A percentile compares a stretch with the other conserved stretches of the same genome.
phyloP scores from a whole-genome alignment of 2,888 invertebrate species.

The Drosophila austrosaltans region DNA sequence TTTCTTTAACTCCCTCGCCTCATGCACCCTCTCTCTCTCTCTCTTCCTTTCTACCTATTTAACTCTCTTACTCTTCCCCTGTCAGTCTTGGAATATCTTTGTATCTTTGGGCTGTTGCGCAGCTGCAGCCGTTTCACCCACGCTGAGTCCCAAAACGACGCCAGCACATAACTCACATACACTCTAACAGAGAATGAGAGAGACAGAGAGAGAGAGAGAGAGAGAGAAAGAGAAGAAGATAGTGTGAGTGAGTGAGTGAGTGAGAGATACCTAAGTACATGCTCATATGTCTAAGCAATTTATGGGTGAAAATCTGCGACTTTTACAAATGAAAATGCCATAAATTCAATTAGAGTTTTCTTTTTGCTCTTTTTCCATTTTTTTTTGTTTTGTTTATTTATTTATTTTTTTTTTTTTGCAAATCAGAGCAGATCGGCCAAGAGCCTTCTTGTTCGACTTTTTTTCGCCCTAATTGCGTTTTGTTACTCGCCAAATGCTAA shows the following conservation, averaged over 20 bases:
- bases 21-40: conserved; percentile 17
- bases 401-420: conserved; percentile 51
- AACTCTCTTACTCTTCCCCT: conserved; percentile 29
- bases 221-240: conserved; percentile 6
- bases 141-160: conserved; percentile 61
- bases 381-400: conserved; percentile 46
- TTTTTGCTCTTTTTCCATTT: conserved; percentile 26
- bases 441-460: conserved; percentile 29
- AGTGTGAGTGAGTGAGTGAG: background rate
- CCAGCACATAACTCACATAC: conserved; percentile 55
- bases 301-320: conserved; percentile 73
- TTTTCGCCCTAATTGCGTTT: conserved; percentile 62
- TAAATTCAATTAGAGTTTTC: conserved; percentile 73
- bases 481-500: conserved; percentile 42
- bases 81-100: conserved; percentile 6
- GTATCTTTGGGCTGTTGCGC: conserved; percentile 48
- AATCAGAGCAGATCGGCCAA: conserved; percentile 66
- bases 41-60: too few relatives aligned
- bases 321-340: conserved; percentile 70
- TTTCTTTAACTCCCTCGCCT: conserved; percentile 34
- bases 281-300: conserved; percentile 63
- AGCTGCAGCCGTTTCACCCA: conserved; percentile 74
- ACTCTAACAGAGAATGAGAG: conserved; percentile 10
- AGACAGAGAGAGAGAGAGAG: conserved; percentile 13
- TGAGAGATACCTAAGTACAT: conserved; percentile 34